Evolutionary conservation across 1,140 invertebrate species (phyloP).

Genomic region (Caerostris darwini): DNA sequence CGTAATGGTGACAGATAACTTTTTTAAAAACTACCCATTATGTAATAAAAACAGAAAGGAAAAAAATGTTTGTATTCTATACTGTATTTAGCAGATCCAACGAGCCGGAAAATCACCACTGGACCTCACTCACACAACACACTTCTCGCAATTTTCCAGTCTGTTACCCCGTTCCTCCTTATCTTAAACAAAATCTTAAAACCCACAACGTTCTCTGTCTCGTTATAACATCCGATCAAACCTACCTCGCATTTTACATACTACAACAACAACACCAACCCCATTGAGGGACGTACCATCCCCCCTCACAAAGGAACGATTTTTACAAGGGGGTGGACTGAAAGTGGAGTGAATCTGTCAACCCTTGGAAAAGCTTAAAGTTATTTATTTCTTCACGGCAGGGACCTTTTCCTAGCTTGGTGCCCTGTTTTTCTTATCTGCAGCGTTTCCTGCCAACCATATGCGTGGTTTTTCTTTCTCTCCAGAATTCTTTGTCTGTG

Average conservation of each 20-base stretch:
- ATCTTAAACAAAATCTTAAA: not conserved
- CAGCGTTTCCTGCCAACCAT: not conserved
- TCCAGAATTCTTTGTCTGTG: not conserved
- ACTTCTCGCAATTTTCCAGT: not conserved
- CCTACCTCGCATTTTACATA: not conserved
- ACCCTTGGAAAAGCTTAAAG: not conserved
- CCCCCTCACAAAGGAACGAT: not conserved
- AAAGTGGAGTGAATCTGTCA: slow-evolving; percentile 4
- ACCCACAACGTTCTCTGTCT: not conserved
- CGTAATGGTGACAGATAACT: too few relatives aligned
- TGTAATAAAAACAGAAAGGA: too few relatives aligned
- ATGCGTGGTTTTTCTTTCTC: not conserved
- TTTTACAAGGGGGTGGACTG: slow-evolving; percentile 1
- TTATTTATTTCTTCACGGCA: slow-evolving; percentile 23
- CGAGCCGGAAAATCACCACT: too few relatives aligned
- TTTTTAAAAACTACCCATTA: too few relatives aligned
- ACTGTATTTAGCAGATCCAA: too few relatives aligned
- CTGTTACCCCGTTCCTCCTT: not conserved
- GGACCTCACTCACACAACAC: too few relatives aligned
- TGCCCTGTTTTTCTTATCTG: slow-evolving; percentile 2
- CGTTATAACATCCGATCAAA: not conserved
- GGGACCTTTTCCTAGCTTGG: not conserved
- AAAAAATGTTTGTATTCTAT: too few relatives aligned
- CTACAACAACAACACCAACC: not conserved
- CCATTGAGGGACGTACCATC: not conserved